A percentile compares a stretch with the other conserved stretches of the same genome.
Conservation (phyloP, 2,888 invertebrate species). For the Temnothorax rugatulus region DNA sequence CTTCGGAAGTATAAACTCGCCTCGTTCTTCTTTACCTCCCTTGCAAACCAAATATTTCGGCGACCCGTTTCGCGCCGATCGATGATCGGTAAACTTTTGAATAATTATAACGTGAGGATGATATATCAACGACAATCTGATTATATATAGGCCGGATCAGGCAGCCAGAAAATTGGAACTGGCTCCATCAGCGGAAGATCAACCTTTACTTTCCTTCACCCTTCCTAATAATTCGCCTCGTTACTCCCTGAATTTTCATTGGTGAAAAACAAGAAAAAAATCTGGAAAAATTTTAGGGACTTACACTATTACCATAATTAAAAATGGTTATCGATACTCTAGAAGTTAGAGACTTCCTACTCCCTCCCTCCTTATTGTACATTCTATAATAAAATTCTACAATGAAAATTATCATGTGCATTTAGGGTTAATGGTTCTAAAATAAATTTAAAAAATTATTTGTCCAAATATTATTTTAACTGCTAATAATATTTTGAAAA, state of each 20-base stretch:
- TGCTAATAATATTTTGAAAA: not conserved
- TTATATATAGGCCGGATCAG: slow-evolving; percentile 75
- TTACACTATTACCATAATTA: slow-evolving; percentile 28
- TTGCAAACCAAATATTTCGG: slow-evolving; percentile 35
- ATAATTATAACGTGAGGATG: slow-evolving; percentile 80
- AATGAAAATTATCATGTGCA: not conserved
- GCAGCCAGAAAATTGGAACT: slow-evolving; percentile 82
- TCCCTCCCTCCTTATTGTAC: not conserved
- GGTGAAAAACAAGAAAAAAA: not conserved
- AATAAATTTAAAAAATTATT: too few relatives aligned
- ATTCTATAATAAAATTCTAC: too few relatives aligned
- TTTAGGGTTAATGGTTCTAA: too few relatives aligned
- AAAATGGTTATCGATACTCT: not conserved
- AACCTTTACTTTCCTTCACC: slow-evolving; percentile 39
- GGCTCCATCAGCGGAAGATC: slow-evolving; percentile 65
- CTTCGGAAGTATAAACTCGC: not conserved
- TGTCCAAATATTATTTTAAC: too few relatives aligned
- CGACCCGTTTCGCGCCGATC: slow-evolving; percentile 13
- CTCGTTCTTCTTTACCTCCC: not conserved
- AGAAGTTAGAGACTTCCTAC: not conserved
- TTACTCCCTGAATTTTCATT: slow-evolving; percentile 64
- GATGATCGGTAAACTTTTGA: slow-evolving; percentile 79
- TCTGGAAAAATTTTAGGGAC: not conserved
- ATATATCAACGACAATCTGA: slow-evolving; percentile 71
- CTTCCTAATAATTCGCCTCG: slow-evolving; percentile 75